Conservation (phyloP, 2,113 vertebrate genomes). For the Sigmodon hispidus region DNA sequence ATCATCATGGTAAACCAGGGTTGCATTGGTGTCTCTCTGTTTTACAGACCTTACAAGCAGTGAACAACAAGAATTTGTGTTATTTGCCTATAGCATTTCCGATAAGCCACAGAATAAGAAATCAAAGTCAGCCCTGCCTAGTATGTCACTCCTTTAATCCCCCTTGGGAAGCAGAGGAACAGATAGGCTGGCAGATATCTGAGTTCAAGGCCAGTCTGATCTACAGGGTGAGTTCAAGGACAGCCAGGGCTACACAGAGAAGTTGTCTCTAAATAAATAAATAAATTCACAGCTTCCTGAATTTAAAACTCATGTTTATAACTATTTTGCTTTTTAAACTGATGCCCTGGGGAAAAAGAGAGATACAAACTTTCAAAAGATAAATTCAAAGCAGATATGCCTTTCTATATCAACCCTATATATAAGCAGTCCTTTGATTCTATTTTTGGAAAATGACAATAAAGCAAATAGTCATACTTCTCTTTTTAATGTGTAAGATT, state of each 20-base stretch:
- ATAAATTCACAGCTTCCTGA: not conserved
- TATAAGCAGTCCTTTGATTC: not conserved
- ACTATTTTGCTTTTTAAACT: not conserved
- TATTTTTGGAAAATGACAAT: not conserved
- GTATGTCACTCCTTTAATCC: not conserved
- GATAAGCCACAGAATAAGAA: not conserved
- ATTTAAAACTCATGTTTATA: not conserved
- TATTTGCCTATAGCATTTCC: not conserved
- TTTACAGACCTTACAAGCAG: slow-evolving; percentile 9
- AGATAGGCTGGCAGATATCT: not conserved
- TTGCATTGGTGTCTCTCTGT: not conserved
- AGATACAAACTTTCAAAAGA: not conserved
- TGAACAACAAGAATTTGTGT: not conserved
- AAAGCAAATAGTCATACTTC: not conserved
- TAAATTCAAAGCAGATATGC: not conserved
- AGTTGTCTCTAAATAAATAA: not conserved
- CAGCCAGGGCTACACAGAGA: not conserved
- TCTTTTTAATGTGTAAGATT: not conserved
- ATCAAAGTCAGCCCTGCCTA: not conserved
- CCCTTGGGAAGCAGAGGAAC: not conserved
- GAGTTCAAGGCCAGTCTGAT: not conserved
- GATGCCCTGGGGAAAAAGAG: not conserved
- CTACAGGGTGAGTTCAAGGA: not conserved
- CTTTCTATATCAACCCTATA: not conserved
- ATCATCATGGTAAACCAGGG: not conserved